Percentiles rank a stretch among this genome's conserved stretches.
Evolutionary conservation across 2,888 invertebrate species (phyloP).

Genomic region (Lepidonotus clava): DNA sequence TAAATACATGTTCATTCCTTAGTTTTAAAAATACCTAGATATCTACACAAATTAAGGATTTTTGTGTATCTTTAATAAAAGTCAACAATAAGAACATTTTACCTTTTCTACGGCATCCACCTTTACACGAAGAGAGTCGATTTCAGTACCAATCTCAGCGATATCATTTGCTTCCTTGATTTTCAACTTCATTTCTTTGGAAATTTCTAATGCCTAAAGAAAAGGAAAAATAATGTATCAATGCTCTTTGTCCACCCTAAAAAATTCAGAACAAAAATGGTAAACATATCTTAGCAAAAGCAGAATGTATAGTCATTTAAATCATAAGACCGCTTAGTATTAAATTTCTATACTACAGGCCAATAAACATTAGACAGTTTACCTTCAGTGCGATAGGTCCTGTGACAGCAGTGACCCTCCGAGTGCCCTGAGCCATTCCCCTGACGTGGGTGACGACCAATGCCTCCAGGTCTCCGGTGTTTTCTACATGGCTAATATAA

Average conservation of each 20-base stretch:
- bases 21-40: too few species aligned
- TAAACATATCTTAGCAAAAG: too few species aligned
- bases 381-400: constrained; percentile 66
- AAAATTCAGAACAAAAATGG: too few species aligned
- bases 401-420: constrained; percentile 74
- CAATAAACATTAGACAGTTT: too few species aligned
- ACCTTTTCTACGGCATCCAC: neutral
- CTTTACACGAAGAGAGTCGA: neutral
- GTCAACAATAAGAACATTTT: neutral
- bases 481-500: constrained; percentile 73
- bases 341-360: too few species aligned
- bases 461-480: constrained; percentile 72
- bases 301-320: too few species aligned
- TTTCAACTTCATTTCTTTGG: constrained; percentile 28
- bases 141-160: neutral
- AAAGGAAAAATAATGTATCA: too few species aligned
- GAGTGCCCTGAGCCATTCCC: constrained; percentile 72
- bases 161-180: constrained; percentile 16
- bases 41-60: too few species aligned
- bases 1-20: too few species aligned
- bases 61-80: neutral
- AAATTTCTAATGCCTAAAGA: constrained; percentile 56
- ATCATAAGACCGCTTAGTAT: too few species aligned
- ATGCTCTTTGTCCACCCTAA: too few species aligned
- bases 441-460: constrained; percentile 74